phyloP scores from a whole-genome alignment of 2,113 vertebrate species.

The Hassar affinis region DNA sequence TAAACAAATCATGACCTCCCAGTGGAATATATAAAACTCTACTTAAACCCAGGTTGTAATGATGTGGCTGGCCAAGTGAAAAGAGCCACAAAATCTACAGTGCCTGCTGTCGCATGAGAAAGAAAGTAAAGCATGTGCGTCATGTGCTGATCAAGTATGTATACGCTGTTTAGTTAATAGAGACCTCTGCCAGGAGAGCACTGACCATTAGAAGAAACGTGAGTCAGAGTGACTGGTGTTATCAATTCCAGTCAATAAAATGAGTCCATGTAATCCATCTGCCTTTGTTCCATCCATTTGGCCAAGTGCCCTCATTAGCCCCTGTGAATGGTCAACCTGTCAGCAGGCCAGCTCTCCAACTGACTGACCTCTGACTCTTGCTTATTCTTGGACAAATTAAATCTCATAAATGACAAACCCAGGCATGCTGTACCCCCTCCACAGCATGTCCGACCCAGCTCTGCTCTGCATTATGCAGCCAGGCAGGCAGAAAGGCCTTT shows the following conservation, averaged over 20 bases:
- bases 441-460: constrained; percentile 28
- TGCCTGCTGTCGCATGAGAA: constrained; percentile 8
- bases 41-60: background rate
- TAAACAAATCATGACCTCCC: constrained; percentile 19
- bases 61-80: constrained; percentile 33
- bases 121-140: constrained; percentile 5
- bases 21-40: constrained; percentile 18
- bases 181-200: constrained; percentile 61
- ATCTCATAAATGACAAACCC: constrained; percentile 78
- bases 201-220: constrained; percentile 54
- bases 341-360: constrained; percentile 75
- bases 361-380: constrained; percentile 76
- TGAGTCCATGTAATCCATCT: constrained; percentile 73
- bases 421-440: constrained; percentile 65
- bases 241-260: constrained; percentile 71
- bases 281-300: constrained; percentile 74
- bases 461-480: constrained; percentile 43
- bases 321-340: constrained; percentile 71
- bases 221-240: constrained; percentile 63
- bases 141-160: constrained; percentile 31
- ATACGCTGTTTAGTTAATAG: constrained; percentile 52
- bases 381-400: constrained; percentile 82
- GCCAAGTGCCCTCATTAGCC: constrained; percentile 79
- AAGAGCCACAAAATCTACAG: constrained; percentile 46
- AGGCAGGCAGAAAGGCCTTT: constrained; percentile 39